Conservation (phyloP, 2,797 vertebrate species). For the Hemibagrus guttatus region DNA sequence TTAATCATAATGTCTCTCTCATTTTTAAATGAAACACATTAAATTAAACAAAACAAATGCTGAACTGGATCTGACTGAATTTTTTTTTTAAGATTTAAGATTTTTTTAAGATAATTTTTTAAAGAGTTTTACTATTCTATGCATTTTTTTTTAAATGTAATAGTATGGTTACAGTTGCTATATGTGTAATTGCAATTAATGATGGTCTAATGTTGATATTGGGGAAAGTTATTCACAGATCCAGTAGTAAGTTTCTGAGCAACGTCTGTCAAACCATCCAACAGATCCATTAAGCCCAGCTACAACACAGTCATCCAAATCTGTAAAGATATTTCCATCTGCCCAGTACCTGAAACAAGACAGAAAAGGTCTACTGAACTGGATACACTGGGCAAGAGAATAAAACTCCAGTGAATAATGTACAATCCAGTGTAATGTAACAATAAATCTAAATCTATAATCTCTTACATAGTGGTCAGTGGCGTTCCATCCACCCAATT, state of each 20-base stretch:
- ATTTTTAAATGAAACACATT: no score
- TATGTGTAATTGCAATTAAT: background rate
- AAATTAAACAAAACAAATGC: no score
- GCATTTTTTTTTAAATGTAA: background rate
- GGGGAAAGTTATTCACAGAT: background rate
- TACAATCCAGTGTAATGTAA: background rate
- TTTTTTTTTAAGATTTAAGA: no score
- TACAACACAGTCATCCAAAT: background rate
- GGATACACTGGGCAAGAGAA: background rate
- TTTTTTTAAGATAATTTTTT: no score
- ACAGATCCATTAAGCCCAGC: background rate
- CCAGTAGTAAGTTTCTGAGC: background rate
- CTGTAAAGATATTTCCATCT: background rate
- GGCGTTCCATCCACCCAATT: constrained; percentile 15
- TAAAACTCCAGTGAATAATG: background rate
- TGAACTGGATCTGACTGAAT: no score
- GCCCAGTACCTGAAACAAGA: background rate
- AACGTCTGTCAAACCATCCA: background rate
- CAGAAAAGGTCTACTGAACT: background rate
- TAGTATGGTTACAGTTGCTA: background rate
- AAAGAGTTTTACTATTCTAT: no score
- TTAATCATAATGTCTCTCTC: no score
- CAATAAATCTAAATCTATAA: background rate
- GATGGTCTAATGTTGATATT: background rate
- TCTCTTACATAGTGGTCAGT: background rate